Base-by-base conservation (phyloP, 2,888 invertebrate species). In the Buathra laborator region DNA sequence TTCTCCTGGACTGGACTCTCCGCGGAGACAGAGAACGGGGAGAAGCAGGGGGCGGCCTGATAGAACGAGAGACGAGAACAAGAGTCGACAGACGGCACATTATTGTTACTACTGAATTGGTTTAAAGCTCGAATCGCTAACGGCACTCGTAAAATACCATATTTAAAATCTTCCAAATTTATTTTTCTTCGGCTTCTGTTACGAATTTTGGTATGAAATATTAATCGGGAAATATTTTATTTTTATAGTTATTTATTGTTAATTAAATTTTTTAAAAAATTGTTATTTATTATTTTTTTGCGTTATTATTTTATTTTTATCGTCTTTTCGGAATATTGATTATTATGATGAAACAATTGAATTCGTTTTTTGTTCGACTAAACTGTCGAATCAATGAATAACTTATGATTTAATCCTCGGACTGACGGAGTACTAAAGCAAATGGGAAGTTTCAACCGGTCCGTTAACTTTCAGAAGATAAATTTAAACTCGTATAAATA, bases 31-130 rank as follows among this genome's bases (percentile, higher is more conserved):
- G 62, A 6, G 62, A 37, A 59, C 53, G 71, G 48, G 77, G 37
- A 64, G 12, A 16, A 29, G 37, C 10, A 10, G 10, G 4, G 70
- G 19, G 70, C 2, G 37, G 53, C 43, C 7, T 53, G 51, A 56
- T 87, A 84, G 83, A 86, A 88, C 88, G 80, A 88, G 86, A 88
- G 84, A 83, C 85, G 87, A 87, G 90, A 90, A 88, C 88, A 85
- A 89, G 87, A 90, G 89, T 89, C 80, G 67, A 62, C 72, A 46
- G 46, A 44, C 19, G 14, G 46, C 14, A 46, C 5, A 46, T 51
- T 62, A 68, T 78, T 48, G 43, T 78, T 78, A 68, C 77, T 59
- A 78, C 68, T 44, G 68, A 78, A 78, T 68, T 78, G 77, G n/a
- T 37, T 59, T 14, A 78, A 46, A 46, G 56, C 46, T 59, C 44